Conservation (phyloP, 2,888 invertebrate genomes). For the Agriotes lineatus region DNA sequence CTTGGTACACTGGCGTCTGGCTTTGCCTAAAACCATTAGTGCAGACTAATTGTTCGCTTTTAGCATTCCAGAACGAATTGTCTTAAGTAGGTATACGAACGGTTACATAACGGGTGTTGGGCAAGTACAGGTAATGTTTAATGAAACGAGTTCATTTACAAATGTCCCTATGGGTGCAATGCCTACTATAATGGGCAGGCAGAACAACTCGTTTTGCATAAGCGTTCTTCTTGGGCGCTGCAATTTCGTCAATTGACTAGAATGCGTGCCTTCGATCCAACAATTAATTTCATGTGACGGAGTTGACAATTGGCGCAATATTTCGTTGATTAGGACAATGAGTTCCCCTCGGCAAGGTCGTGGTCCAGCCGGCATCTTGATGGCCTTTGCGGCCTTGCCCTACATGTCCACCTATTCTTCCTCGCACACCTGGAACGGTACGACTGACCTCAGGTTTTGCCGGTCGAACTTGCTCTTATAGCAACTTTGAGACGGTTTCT, state of each 20-base stretch:
- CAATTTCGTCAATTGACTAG: constrained; percentile 14
- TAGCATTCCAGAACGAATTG: neutral
- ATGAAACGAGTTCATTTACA: constrained; percentile 32
- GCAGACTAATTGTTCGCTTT: neutral
- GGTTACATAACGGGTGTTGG: constrained; percentile 26
- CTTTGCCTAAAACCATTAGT: too few species aligned
- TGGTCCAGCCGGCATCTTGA: constrained; percentile 36
- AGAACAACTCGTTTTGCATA: constrained; percentile 8
- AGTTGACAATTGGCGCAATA: constrained; percentile 10
- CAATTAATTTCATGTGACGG: constrained; percentile 29
- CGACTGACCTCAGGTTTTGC: constrained; percentile 13
- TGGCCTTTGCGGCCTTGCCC: constrained; percentile 41
- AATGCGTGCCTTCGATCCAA: neutral
- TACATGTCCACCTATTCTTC: constrained; percentile 32
- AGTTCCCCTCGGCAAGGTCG: constrained; percentile 35
- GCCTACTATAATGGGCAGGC: constrained; percentile 22
- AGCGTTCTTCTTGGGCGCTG: neutral
- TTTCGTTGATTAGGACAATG: constrained; percentile 26
- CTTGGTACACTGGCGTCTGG: too few species aligned
- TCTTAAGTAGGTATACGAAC: neutral
- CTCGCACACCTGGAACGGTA: constrained; percentile 18
- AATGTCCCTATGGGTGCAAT: constrained; percentile 25
- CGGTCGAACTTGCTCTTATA: constrained; percentile 16
- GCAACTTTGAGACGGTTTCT: constrained; percentile 2
- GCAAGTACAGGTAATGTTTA: constrained; percentile 25